These are phyloP conservation scores for Phymorhynchus buccinoides DNA, from an alignment of 1,140 invertebrate species.

Conservation along the genomic window DNA sequence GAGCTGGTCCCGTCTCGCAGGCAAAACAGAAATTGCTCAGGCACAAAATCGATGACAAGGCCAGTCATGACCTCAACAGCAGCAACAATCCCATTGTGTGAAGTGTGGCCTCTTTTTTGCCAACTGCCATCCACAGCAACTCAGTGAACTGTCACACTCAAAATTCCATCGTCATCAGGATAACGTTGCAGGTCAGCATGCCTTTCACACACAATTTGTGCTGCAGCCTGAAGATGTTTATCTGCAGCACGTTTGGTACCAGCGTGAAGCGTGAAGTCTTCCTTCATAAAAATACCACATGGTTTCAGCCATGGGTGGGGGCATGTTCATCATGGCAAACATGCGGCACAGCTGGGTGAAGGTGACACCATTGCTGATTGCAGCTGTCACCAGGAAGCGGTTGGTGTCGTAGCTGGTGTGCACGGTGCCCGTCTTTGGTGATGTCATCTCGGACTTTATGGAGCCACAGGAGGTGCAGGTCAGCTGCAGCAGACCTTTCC, in stretches of 20 bases:
- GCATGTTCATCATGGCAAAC: slow-evolving; percentile 10
- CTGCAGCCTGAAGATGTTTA: too few species aligned
- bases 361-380: not conserved
- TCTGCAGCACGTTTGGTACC: not conserved
- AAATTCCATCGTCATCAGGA: too few species aligned
- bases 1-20: too few species aligned
- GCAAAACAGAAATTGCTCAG: too few species aligned
- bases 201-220: too few species aligned
- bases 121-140: too few species aligned
- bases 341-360: not conserved
- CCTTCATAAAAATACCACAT: not conserved
- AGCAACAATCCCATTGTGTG: too few species aligned
- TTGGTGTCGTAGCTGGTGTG: slow-evolving; percentile 13
- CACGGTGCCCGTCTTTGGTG: not conserved
- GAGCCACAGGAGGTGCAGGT: not conserved
- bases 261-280: not conserved
- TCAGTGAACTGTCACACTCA: too few species aligned
- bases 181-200: too few species aligned
- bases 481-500: not conserved
- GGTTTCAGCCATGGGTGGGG: not conserved
- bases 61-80: too few species aligned
- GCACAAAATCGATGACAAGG: too few species aligned
- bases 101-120: too few species aligned
- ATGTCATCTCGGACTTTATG: not conserved
- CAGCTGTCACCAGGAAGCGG: not conserved